phyloP scores from a whole-genome alignment of 2,797 vertebrate genomes.

The Falco novaeseelandiae region DNA sequence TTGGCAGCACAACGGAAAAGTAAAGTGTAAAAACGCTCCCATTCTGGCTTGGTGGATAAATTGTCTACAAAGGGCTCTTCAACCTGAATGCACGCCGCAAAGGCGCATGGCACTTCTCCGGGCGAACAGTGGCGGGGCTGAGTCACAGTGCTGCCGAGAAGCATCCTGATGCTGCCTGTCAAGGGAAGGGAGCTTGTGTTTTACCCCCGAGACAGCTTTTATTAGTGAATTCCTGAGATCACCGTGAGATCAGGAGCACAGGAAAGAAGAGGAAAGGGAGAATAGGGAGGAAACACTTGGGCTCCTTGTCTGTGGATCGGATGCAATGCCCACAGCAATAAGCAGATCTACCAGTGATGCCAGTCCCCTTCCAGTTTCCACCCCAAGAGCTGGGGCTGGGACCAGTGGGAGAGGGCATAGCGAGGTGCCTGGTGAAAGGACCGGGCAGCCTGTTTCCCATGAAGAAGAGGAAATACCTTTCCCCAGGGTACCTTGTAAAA shows the following conservation, averaged over 20 bases:
- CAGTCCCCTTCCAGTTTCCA: background rate
- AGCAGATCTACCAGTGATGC: background rate
- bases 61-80: background rate
- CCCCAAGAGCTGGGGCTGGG: background rate
- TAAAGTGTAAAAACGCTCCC: background rate
- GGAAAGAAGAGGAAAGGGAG: background rate
- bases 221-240: background rate
- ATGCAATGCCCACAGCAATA: background rate
- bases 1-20: background rate
- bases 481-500: background rate
- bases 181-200: background rate
- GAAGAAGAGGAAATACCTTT: background rate
- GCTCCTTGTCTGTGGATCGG: background rate
- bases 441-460: background rate
- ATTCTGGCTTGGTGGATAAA: background rate
- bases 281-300: accelerated
- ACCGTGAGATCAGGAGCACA: background rate
- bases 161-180: background rate
- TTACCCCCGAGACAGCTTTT: background rate
- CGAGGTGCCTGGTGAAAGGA: background rate
- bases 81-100: accelerated
- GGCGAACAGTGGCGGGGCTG: background rate
- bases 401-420: background rate
- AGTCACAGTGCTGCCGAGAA: background rate
- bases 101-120: background rate